Percentiles rank a stretch among this genome's conserved stretches.
These are phyloP conservation scores for Myotis lucifugus DNA, from an alignment of 2,113 vertebrate species.

Conservation along the genomic window DNA sequence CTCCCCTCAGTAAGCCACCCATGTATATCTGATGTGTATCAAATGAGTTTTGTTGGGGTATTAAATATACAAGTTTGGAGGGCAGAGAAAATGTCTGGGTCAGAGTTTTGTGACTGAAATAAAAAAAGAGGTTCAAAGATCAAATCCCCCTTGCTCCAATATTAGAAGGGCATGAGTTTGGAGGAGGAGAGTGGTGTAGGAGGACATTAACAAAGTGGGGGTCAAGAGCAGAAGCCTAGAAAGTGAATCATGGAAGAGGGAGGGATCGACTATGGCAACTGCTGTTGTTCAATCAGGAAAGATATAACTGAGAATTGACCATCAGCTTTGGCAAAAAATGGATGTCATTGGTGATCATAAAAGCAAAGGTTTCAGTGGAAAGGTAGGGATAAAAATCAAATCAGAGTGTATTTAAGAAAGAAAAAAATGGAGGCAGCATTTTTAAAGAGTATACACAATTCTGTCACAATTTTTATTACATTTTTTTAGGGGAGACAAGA, in stretches of 20 bases:
- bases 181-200: neutral
- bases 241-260: too few species aligned
- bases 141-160: neutral
- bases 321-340: neutral
- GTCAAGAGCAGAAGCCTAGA: neutral
- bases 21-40: neutral
- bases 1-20: neutral
- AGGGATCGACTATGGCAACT: accelerated
- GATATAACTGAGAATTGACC: neutral
- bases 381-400: neutral
- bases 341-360: neutral
- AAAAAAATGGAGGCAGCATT: neutral
- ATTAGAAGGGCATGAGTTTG: neutral
- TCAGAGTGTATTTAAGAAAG: neutral
- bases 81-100: neutral
- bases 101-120: neutral
- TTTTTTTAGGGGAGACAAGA: neutral
- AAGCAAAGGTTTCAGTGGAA: neutral
- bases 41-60: neutral
- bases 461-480: neutral
- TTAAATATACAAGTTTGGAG: neutral
- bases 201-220: neutral
- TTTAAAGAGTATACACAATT: neutral
- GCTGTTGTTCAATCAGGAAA: neutral
- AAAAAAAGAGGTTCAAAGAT: neutral